phyloP scores from a whole-genome alignment of 2,888 invertebrate species.

The Cosmia pyralina region DNA sequence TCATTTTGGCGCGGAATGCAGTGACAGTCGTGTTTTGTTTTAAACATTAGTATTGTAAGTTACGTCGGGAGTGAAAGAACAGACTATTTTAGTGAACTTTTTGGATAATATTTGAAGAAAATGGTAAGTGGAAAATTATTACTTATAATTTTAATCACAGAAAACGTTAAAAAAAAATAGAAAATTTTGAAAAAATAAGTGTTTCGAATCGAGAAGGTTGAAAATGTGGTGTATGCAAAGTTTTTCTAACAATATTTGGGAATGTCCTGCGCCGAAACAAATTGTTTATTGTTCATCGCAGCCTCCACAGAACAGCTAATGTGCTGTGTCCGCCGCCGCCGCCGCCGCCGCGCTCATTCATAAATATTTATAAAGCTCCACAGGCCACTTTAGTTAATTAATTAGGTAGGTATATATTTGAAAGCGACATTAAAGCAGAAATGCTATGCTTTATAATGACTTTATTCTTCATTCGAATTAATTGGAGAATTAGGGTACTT shows the following conservation, averaged over 20 bases:
- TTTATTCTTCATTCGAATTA: background rate
- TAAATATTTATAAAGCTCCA: constrained; percentile 44
- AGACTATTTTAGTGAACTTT: constrained; percentile 43
- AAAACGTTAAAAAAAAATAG: no score
- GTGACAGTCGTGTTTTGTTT: constrained; percentile 61
- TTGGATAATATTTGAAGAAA: constrained; percentile 52
- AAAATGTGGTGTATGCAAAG: background rate
- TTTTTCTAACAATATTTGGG: background rate
- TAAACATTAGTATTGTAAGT: background rate
- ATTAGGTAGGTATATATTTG: constrained; percentile 36
- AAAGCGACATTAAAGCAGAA: constrained; percentile 28
- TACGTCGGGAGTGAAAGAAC: constrained; percentile 30
- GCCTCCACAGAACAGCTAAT: no score
- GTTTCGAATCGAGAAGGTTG: no score
- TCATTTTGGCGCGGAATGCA: constrained; percentile 64
- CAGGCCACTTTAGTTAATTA: constrained; percentile 12
- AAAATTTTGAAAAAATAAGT: no score
- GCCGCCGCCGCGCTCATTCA: constrained; percentile 20
- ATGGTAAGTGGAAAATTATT: constrained; percentile 51
- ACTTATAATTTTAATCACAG: background rate
- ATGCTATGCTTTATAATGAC: constrained; percentile 17
- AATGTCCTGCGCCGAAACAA: background rate
- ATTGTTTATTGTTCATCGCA: background rate
- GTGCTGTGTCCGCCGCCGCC: no score
- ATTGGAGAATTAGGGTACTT: no score